Percentiles rank a stretch among this genome's conserved stretches.
These are phyloP conservation scores for Neocrepidodera transversa DNA, from an alignment of 2,888 invertebrate species.

Conservation along the genomic window DNA sequence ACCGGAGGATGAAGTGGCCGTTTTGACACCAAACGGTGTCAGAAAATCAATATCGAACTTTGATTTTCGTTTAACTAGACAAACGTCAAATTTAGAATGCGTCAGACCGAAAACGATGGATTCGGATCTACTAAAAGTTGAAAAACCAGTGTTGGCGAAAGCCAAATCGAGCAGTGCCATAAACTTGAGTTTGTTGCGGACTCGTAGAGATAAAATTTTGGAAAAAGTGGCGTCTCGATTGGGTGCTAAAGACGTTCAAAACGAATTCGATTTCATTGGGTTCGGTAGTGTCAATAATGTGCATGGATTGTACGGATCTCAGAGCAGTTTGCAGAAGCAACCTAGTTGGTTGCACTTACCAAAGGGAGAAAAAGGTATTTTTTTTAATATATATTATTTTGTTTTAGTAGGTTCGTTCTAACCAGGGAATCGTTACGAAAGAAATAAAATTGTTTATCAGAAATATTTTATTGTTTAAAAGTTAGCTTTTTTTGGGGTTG, in stretches of 20 bases:
- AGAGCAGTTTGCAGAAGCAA: conserved; percentile 42
- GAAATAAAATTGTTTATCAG: too few species aligned
- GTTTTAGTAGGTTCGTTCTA: too few species aligned
- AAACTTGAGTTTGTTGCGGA: conserved; percentile 57
- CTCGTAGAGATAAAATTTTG: conserved; percentile 54
- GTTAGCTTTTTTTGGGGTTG: too few species aligned
- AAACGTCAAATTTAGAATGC: conserved; percentile 59
- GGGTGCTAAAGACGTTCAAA: conserved; percentile 50
- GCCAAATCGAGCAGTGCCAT: conserved; percentile 61
- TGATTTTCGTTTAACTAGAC: conserved; percentile 56
- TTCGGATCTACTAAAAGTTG: conserved; percentile 26
- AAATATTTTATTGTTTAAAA: too few species aligned
- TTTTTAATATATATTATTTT: not conserved
- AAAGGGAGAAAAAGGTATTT: conserved; percentile 35
- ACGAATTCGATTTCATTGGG: conserved; percentile 59
- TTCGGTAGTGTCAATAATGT: conserved; percentile 50
- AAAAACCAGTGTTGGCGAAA: conserved; percentile 56
- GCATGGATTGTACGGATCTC: conserved; percentile 33
- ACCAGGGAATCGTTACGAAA: too few species aligned
- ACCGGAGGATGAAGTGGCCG: conserved; percentile 46
- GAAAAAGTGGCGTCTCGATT: conserved; percentile 52
- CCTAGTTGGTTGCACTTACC: conserved; percentile 46
- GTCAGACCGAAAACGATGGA: conserved; percentile 52
- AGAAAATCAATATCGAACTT: conserved; percentile 49
- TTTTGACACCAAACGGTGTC: conserved; percentile 40